A percentile compares a stretch with the other conserved stretches of the same genome.
Evolutionary conservation across 2,113 vertebrate species (phyloP).

Genomic region (Eclectus roratus): DNA sequence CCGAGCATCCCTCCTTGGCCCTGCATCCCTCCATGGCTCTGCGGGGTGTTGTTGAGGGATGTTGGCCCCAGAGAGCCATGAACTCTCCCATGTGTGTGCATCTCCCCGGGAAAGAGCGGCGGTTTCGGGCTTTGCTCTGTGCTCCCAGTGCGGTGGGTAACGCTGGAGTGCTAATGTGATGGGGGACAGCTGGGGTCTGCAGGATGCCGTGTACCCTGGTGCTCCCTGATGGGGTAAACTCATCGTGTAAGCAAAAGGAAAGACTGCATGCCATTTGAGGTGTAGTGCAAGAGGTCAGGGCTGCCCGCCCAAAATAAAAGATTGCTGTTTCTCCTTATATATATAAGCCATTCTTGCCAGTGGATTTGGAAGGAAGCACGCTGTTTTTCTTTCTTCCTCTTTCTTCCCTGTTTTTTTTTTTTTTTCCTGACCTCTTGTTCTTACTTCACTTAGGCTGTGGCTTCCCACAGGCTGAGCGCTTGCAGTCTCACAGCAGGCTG

Average conservation of each 20-base stretch:
- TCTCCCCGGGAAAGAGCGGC: background rate
- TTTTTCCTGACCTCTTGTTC: background rate
- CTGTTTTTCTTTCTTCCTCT: background rate
- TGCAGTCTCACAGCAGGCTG: background rate
- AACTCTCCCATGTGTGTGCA: background rate
- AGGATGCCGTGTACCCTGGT: background rate
- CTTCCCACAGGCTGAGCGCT: background rate
- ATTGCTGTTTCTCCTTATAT: background rate
- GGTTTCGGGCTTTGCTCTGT: background rate
- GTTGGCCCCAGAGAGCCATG: background rate
- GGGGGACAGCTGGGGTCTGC: background rate
- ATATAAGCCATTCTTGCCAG: background rate
- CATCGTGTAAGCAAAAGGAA: accelerated
- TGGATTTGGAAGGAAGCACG: background rate
- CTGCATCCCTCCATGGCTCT: background rate
- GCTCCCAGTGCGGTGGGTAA: background rate
- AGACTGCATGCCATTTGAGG: background rate
- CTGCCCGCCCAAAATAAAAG: background rate
- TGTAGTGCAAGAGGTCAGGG: background rate
- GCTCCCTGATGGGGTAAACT: background rate
- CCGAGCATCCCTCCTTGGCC: background rate
- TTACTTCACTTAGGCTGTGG: background rate
- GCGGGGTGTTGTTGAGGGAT: background rate
- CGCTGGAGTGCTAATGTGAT: background rate
- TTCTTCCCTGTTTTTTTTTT: background rate